A percentile compares a stretch with the other conserved stretches of the same genome.
Evolutionary conservation across 1,140 invertebrate genomes (phyloP).

Genomic region (Drosophila persimilis): DNA sequence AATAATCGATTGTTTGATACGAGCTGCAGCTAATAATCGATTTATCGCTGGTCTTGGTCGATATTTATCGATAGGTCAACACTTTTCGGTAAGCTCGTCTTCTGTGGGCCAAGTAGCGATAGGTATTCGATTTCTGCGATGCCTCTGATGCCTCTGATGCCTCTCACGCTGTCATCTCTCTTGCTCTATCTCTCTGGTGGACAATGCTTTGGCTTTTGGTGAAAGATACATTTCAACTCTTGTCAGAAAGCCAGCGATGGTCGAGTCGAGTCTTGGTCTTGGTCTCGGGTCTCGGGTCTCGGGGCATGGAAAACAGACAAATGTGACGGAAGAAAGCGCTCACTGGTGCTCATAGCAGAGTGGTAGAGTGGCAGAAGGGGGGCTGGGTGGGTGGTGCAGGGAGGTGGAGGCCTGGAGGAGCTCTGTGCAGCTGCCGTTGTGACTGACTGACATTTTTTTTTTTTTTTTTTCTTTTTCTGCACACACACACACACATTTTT

Average conservation of each 20-base stretch:
- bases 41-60: too few species aligned
- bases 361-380: background rate
- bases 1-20: too few species aligned
- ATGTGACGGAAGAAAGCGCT: constrained; percentile 76
- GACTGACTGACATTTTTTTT: constrained; percentile 75
- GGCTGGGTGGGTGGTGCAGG: background rate
- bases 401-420: constrained; percentile 17
- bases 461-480: constrained; percentile 32
- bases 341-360: constrained; percentile 4
- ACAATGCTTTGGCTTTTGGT: constrained; percentile 36
- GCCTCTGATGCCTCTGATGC: too few species aligned
- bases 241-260: constrained; percentile 73
- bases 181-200: background rate
- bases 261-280: constrained; percentile 1
- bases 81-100: too few species aligned
- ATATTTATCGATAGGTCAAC: too few species aligned
- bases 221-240: constrained; percentile 81
- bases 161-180: constrained; percentile 36
- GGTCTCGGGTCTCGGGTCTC: constrained; percentile 20
- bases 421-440: constrained; percentile 30
- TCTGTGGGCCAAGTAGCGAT: too few species aligned
- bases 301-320: constrained; percentile 70
- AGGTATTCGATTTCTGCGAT: too few species aligned
- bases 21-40: too few species aligned
- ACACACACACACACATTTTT: constrained; percentile 17